These are phyloP conservation scores for Menidia beryllina DNA, from an alignment of 2,113 vertebrate genomes.

Conservation along the genomic window DNA sequence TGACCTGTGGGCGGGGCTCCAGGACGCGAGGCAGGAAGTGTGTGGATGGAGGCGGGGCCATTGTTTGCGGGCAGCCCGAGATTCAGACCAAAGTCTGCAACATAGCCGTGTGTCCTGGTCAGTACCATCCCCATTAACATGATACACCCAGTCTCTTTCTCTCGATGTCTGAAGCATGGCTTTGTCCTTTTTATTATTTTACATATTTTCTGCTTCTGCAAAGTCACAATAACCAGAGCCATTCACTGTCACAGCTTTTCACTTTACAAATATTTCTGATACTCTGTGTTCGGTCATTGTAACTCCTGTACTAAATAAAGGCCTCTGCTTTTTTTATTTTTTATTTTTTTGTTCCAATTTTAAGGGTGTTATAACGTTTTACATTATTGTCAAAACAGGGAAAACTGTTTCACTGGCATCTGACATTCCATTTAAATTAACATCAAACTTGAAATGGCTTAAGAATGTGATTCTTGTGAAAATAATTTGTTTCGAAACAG, in stretches of 20 bases:
- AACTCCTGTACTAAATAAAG: background rate
- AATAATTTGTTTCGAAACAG: background rate
- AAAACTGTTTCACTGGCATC: background rate
- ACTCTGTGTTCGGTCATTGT: constrained; percentile 15
- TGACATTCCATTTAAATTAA: background rate
- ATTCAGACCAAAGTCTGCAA: constrained; percentile 94
- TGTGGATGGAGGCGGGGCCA: constrained; percentile 81
- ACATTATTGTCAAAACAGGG: background rate
- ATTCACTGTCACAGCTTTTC: constrained; percentile 5
- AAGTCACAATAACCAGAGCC: constrained; percentile 10
- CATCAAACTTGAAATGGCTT: background rate
- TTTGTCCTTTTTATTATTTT: background rate
- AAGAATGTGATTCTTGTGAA: background rate
- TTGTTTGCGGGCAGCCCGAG: constrained; percentile 87
- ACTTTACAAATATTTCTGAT: constrained; percentile 9
- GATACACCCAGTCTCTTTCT: constrained; percentile 20
- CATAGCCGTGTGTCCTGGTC: constrained; percentile 93
- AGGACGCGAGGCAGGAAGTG: constrained; percentile 92
- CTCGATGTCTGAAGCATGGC: constrained; percentile 11
- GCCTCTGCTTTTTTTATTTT: background rate
- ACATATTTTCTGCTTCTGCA: too few species aligned
- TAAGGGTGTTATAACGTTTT: too few species aligned
- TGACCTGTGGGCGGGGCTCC: constrained; percentile 94
- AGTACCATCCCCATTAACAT: constrained; percentile 84
- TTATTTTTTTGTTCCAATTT: too few species aligned